These are phyloP conservation scores for Callipepla californica DNA, from an alignment of 2,113 vertebrate genomes.

Conservation along the genomic window DNA sequence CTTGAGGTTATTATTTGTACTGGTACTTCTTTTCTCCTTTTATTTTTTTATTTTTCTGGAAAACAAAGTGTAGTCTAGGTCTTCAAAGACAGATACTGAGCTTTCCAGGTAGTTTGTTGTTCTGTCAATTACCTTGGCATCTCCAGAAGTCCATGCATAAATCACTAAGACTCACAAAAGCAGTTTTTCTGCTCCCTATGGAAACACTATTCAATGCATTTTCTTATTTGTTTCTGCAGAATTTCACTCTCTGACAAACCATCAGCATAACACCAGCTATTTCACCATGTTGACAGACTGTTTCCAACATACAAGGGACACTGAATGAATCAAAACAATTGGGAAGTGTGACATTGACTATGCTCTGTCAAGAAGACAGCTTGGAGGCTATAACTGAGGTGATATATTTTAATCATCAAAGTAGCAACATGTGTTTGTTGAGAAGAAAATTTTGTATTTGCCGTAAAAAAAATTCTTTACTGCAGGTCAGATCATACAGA, in stretches of 20 bases:
- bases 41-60: not conserved
- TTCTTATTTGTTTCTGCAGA: not conserved
- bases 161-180: not conserved
- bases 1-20: not conserved
- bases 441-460: not conserved
- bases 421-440: not conserved
- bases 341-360: slow-evolving; percentile 3
- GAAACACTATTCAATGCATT: not conserved
- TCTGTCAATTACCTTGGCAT: not conserved
- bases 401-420: not conserved
- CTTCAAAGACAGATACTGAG: not conserved
- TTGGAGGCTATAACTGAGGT: not conserved
- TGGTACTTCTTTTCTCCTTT: not conserved
- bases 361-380: not conserved
- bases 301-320: not conserved
- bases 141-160: not conserved
- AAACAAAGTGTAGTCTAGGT: not conserved
- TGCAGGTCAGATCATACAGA: not conserved
- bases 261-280: not conserved
- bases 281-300: not conserved
- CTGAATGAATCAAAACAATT: slow-evolving; percentile 23
- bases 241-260: not conserved
- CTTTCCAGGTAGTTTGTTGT: not conserved
- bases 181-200: not conserved
- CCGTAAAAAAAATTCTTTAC: not conserved